Conservation (phyloP, 1,140 invertebrate genomes). For the Ceratina japonica region DNA sequence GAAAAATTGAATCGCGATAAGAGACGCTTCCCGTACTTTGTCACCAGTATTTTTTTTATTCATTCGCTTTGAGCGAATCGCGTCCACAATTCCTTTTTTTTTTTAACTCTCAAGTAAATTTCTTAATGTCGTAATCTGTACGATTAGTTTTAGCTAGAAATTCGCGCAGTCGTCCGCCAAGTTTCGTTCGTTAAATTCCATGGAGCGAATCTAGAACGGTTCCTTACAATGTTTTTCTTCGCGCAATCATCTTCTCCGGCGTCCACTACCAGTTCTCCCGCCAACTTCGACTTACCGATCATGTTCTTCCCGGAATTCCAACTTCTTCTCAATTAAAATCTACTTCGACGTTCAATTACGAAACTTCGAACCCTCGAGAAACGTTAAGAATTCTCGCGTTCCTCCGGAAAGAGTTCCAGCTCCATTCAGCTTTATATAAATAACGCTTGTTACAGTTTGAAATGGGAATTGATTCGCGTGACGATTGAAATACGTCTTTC, state of each 20-base stretch:
- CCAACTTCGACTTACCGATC: neutral
- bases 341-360: neutral
- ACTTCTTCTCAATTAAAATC: neutral
- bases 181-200: slow-evolving; percentile 13
- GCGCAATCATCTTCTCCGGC: neutral
- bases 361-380: neutral
- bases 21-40: slow-evolving; percentile 4
- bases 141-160: neutral
- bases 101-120: neutral
- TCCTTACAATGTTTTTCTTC: neutral
- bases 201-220: neutral
- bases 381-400: too few species aligned
- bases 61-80: neutral
- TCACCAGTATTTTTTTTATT: too few species aligned
- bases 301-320: neutral
- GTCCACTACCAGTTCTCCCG: neutral
- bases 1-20: slow-evolving; percentile 27
- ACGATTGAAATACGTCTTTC: slow-evolving; percentile 1
- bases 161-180: neutral
- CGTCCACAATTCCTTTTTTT: neutral
- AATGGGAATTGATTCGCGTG: neutral
- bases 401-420: too few species aligned
- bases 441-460: too few species aligned
- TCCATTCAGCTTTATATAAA: too few species aligned
- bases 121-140: neutral